These are phyloP conservation scores for Drosophila parvula DNA, from an alignment of 1,140 invertebrate species.

Conservation along the genomic window DNA sequence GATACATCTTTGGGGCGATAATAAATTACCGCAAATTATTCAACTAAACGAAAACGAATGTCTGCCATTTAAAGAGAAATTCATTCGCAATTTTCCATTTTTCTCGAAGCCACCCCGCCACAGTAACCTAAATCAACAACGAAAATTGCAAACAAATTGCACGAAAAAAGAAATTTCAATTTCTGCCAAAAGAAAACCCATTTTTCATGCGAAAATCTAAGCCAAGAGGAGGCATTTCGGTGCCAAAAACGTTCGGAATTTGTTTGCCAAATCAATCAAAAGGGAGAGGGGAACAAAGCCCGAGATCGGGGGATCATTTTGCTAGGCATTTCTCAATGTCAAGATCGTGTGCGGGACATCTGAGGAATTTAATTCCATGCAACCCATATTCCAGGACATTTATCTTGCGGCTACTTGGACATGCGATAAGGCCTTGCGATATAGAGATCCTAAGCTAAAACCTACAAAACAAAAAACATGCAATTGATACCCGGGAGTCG, in stretches of 20 bases:
- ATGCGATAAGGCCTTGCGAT: constrained; percentile 57
- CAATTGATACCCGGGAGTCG: constrained; percentile 22
- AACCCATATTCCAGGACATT: constrained; percentile 46
- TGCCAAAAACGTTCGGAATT: constrained; percentile 58
- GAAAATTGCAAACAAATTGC: constrained; percentile 76
- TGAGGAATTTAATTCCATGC: constrained; percentile 47
- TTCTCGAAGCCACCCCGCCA: constrained; percentile 32
- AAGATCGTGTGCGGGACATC: constrained; percentile 63
- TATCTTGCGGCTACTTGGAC: constrained; percentile 65
- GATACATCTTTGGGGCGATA: constrained; percentile 16
- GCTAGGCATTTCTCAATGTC: constrained; percentile 35
- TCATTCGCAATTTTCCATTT: constrained; percentile 29
- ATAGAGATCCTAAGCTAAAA: constrained; percentile 38
- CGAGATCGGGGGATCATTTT: constrained; percentile 32
- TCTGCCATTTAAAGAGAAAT: constrained; percentile 30
- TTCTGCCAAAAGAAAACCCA: constrained; percentile 37
- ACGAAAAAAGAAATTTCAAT: constrained; percentile 48
- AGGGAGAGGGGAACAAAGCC: constrained; percentile 9
- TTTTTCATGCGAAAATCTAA: constrained; percentile 56
- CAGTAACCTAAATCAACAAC: constrained; percentile 70
- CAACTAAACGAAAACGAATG: constrained; percentile 35
- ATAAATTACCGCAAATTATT: constrained; percentile 52
- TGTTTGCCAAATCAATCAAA: constrained; percentile 77
- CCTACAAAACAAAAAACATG: constrained; percentile 31
- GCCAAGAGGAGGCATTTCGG: constrained; percentile 17